Evolutionary conservation across 2,797 vertebrate species (phyloP), one percentile per base, ranked within the genome.

Genomic region (Pseudopleuronectes americanus): DNA sequence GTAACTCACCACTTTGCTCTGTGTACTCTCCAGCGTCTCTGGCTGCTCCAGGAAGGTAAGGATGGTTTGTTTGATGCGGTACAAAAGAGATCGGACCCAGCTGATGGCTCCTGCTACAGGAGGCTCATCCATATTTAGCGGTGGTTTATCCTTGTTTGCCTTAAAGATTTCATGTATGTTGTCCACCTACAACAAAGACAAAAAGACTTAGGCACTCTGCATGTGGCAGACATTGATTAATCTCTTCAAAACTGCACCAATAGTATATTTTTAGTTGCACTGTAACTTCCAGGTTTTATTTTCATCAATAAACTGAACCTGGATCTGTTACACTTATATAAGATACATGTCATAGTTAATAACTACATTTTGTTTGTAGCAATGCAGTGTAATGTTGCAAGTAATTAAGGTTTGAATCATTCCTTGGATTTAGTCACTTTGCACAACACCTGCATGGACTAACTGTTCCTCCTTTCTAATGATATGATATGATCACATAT

Each of bases 81-180:
- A 26, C 75, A 95, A 92, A 41, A 99, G 96, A 13, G 90, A 95
- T 0, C 90, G 92, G 1, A 88, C 92, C 98, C 98, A 99, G 74
- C 85, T 90, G 72, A 99, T 96, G 13, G 96, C 93, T 26, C 97
- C 97, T 2, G 97, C 95, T 51, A 96, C 88, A 0, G 96, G 96
- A 51, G 97, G 96, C 48, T 97, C 95, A 38, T 93, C 93, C 83
- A 94, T 96, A 79, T 80, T 93, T 28, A 96, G 65, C 0, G 96
- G 96, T 0, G 97, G 98, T 52, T 92, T 90, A 33, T 95, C 85
- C 3, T 93, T 90, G 57, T 95, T 86, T 76, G 90, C 72, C 64
- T 93, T 59, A 76, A 98, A 99, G 23, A 96, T 90, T 21, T 88
- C 87, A 43, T 92, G 90, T 16, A 96, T 74, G 5, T 75, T 75